These are phyloP conservation scores for Pinna nobilis DNA, from an alignment of 1,140 invertebrate genomes.

Conservation along the genomic window DNA sequence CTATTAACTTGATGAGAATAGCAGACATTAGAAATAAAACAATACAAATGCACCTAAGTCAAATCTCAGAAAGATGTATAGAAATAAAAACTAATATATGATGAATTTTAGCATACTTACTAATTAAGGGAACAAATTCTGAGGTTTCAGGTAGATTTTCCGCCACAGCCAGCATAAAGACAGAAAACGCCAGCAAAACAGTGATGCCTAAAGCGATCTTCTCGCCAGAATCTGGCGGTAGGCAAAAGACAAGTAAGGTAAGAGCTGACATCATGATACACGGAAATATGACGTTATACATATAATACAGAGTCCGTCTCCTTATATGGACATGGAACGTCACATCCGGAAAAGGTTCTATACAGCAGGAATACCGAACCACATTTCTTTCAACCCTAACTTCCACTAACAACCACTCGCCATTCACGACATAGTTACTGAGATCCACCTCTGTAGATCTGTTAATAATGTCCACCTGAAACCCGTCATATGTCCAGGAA, in stretches of 20 bases:
- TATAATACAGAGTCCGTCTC: constrained; percentile 94
- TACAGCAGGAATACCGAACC: constrained; percentile 77
- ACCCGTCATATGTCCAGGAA: constrained; percentile 89
- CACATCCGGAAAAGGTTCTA: constrained; percentile 79
- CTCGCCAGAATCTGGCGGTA: constrained; percentile 80
- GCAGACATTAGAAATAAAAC: no score
- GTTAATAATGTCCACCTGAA: constrained; percentile 76
- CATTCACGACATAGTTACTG: constrained; percentile 78
- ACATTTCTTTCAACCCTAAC: constrained; percentile 75
- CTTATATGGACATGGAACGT: constrained; percentile 87
- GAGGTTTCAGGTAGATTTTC: constrained; percentile 81
- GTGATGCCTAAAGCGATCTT: constrained; percentile 80
- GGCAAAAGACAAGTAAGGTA: constrained; percentile 79
- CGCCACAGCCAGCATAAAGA: constrained; percentile 80
- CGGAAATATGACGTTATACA: constrained; percentile 80
- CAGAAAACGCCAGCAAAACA: constrained; percentile 80
- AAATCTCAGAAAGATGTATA: no score
- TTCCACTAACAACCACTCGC: constrained; percentile 79
- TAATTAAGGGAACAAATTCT: constrained; percentile 80
- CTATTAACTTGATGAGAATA: no score
- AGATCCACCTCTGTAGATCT: constrained; percentile 76
- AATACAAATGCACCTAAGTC: no score
- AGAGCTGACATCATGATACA: constrained; percentile 80
- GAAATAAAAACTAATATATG: no score
- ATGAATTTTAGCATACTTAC: constrained; percentile 57